These are phyloP conservation scores for Apis cerana DNA, from an alignment of 1,140 invertebrate genomes.

Conservation along the genomic window DNA sequence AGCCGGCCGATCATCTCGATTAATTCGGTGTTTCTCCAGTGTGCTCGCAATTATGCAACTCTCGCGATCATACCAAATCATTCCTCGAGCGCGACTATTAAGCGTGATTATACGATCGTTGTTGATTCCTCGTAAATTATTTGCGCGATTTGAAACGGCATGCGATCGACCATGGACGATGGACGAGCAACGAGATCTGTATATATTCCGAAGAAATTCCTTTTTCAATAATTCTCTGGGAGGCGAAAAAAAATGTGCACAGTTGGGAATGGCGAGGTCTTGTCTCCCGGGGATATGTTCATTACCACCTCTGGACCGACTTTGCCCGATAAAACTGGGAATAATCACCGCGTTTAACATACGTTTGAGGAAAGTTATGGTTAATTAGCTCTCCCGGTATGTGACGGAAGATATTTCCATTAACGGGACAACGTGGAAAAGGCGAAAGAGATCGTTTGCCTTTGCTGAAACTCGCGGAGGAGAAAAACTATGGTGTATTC, in stretches of 20 bases:
- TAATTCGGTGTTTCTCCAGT: not conserved
- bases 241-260: not conserved
- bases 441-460: too few species aligned
- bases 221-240: too few species aligned
- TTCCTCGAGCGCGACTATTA: not conserved
- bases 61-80: slow-evolving; percentile 18
- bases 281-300: slow-evolving; percentile 7
- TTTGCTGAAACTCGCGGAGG: not conserved
- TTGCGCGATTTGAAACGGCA: not conserved
- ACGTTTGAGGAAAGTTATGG: slow-evolving; percentile 60
- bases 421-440: slow-evolving; percentile 41
- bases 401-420: slow-evolving; percentile 56
- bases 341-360: slow-evolving; percentile 51
- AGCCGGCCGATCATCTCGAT: slow-evolving; percentile 10
- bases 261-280: not conserved
- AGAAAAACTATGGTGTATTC: not conserved
- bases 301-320: slow-evolving; percentile 18
- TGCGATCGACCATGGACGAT: not conserved
- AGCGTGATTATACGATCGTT: not conserved
- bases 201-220: too few species aligned
- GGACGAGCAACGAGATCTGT: too few species aligned
- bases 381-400: slow-evolving; percentile 57
- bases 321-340: not conserved
- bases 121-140: not conserved
- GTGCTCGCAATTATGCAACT: slow-evolving; percentile 22